phyloP scores from a whole-genome alignment of 2,888 invertebrate species.

The Reticulitermes lucifugus region DNA sequence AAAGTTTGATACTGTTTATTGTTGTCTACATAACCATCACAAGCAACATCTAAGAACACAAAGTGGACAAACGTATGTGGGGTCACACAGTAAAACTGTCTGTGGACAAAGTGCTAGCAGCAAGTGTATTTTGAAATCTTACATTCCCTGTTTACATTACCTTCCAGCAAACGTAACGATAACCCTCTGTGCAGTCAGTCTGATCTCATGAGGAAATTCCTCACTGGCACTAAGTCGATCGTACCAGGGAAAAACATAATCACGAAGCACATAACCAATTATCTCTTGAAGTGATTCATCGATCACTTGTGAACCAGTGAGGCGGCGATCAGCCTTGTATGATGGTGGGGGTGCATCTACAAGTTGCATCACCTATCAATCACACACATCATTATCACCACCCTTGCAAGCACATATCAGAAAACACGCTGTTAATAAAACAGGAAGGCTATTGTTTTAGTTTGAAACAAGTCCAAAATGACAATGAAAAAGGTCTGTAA shows the following conservation, averaged over 20 bases:
- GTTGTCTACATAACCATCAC: too few species aligned
- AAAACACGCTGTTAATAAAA: too few species aligned
- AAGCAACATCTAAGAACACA: too few species aligned
- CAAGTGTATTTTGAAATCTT: too few species aligned
- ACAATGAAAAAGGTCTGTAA: too few species aligned
- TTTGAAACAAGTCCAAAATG: too few species aligned
- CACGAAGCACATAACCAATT: constrained; percentile 81
- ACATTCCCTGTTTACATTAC: constrained; percentile 61
- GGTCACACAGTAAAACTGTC: too few species aligned
- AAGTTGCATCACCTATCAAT: constrained; percentile 44
- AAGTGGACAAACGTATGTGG: too few species aligned
- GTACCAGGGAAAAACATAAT: constrained; percentile 80
- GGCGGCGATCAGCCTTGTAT: constrained; percentile 66
- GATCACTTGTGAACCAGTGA: constrained; percentile 87
- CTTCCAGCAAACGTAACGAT: constrained; percentile 79
- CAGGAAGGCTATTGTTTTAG: too few species aligned
- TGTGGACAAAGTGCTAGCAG: too few species aligned
- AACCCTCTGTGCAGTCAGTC: constrained; percentile 77
- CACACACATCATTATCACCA: background rate
- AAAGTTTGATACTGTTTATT: too few species aligned
- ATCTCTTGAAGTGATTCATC: constrained; percentile 89
- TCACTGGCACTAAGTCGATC: constrained; percentile 71
- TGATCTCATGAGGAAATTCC: constrained; percentile 78
- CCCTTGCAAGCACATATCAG: too few species aligned
- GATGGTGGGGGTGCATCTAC: constrained; percentile 31